Base-by-base conservation (phyloP, 2,113 vertebrate species). In the Nothocercus nigrocapillus region DNA sequence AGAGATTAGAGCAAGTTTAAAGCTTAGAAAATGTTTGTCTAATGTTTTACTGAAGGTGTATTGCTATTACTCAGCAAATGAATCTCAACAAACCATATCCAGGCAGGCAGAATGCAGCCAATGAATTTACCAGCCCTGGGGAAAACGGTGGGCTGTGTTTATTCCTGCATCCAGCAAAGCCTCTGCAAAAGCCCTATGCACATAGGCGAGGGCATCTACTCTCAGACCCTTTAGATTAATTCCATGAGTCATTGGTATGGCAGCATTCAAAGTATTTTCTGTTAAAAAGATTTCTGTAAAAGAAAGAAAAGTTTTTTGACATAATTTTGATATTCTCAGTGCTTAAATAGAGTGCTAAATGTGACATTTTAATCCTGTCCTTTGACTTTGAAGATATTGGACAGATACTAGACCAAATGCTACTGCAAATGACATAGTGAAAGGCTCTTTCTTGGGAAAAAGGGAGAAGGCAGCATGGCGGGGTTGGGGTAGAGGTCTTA, bases 21-120 rank as follows among this genome's bases (percentile, higher is more conserved):
- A 77, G 51, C 68, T 91, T 70, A 70, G 72, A 74, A 90, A 93
- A 90, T 74, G 90, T 77, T 80, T 91, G 28, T 34, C 44, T 64
- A 82, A 53, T 92, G 64, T 79, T 95, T 90, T 84, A 44, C 28
- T 76, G 44, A 20, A 69, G 44, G 25, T 56, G 8, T 27, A 76
- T 64, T 47, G 28, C 32, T 34, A 44, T 68, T 77, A 38, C 38
- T 68, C 64, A 91, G 64, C 40, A 63, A 45, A n/a, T 30, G 64
- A 74, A 8, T 88, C 24, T 19, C 72, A 77, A 40, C 2, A 64
- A 74, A 85, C 63, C 21, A 24, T 34, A 84, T 44, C 25, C 51
- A 56, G 25, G 27, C 30, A 62, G 80, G 32, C 49, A 82, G 67
- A 76, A 42, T 30, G 70, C 0, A 1, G 45, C 5, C 47, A 78